These are phyloP conservation scores for Geophilus truncorum DNA, from an alignment of 2,888 invertebrate species.

Conservation along the genomic window DNA sequence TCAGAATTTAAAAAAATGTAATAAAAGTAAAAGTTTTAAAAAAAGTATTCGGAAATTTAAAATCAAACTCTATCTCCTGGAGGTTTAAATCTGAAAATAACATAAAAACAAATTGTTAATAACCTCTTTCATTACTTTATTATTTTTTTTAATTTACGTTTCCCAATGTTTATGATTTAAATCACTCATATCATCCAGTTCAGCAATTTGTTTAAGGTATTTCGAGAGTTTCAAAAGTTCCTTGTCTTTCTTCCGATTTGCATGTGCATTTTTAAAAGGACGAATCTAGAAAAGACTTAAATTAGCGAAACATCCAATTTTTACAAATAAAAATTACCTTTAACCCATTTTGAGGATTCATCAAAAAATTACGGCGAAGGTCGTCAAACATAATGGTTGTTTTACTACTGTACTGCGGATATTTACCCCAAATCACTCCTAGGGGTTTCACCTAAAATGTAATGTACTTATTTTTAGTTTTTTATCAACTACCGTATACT, in stretches of 20 bases:
- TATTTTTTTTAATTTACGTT: constrained; percentile 43
- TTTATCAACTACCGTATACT: too few species aligned
- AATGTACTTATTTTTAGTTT: too few species aligned
- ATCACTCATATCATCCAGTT: constrained; percentile 70
- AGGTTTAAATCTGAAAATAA: neutral
- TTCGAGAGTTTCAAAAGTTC: constrained; percentile 74
- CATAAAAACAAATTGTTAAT: neutral
- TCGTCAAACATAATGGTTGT: constrained; percentile 99
- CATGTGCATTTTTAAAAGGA: constrained; percentile 84
- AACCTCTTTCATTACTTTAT: neutral
- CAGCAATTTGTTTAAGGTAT: constrained; percentile 74
- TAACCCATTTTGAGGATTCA: constrained; percentile 93
- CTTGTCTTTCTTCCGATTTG: constrained; percentile 74
- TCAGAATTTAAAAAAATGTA: neutral
- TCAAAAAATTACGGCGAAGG: constrained; percentile 87
- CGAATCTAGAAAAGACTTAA: constrained; percentile 56
- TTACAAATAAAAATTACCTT: constrained; percentile 50
- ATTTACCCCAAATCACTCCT: constrained; percentile 96
- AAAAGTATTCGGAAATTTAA: neutral
- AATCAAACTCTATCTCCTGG: neutral
- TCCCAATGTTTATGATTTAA: constrained; percentile 93
- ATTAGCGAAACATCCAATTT: neutral
- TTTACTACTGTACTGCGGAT: constrained; percentile 74
- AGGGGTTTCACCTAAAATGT: constrained; percentile 75
- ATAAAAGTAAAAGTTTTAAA: neutral